These are phyloP conservation scores for Amphiprion ocellaris DNA, from an alignment of 2,113 vertebrate species.

Conservation along the genomic window DNA sequence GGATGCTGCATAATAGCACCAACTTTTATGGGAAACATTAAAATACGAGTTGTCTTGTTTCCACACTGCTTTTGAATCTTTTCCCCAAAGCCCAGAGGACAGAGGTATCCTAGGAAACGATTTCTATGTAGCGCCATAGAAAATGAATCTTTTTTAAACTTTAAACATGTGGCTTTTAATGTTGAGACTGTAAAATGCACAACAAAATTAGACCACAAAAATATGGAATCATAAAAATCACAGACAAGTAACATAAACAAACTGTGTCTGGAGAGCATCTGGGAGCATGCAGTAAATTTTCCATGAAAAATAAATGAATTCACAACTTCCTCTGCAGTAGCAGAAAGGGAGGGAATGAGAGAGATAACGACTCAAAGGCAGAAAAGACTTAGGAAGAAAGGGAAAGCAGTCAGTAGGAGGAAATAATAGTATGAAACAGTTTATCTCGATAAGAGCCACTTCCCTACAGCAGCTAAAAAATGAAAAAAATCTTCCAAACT, in stretches of 20 bases:
- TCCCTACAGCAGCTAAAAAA: constrained; percentile 29
- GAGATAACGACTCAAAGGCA: constrained; percentile 41
- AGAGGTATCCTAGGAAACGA: not conserved
- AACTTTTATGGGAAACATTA: constrained; percentile 7
- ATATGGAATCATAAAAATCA: constrained; percentile 40
- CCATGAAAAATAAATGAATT: constrained; percentile 66
- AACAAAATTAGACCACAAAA: constrained; percentile 38
- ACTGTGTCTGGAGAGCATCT: constrained; percentile 45
- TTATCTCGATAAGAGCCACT: constrained; percentile 45
- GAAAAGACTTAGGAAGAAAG: constrained; percentile 19
- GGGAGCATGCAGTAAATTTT: constrained; percentile 36
- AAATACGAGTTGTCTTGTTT: not conserved
- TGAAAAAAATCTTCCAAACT: constrained; percentile 34
- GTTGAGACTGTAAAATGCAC: constrained; percentile 11
- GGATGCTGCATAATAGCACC: not conserved
- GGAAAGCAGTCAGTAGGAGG: constrained; percentile 9
- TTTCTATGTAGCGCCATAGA: not conserved
- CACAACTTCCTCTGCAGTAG: constrained; percentile 44
- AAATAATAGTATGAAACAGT: constrained; percentile 49
- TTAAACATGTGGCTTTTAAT: constrained; percentile 27
- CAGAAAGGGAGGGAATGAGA: constrained; percentile 28
- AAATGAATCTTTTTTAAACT: constrained; percentile 2
- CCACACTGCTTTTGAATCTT: not conserved
- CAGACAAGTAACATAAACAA: constrained; percentile 41
- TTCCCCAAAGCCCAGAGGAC: constrained; percentile 8